phyloP scores from a whole-genome alignment of 2,888 invertebrate genomes.

The Tachystola acroxantha region DNA sequence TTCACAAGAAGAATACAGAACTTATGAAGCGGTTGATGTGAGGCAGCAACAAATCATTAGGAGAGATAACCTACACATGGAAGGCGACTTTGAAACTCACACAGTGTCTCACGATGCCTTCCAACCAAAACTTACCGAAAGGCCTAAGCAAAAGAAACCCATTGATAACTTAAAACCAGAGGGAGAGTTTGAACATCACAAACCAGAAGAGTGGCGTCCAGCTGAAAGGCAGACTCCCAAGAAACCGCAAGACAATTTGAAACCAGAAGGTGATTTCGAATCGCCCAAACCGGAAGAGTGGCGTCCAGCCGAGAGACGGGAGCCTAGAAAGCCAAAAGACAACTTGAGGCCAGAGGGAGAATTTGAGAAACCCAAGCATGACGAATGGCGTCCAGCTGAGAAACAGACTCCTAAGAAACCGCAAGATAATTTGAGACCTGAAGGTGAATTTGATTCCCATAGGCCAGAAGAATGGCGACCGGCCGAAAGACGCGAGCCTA shows the following conservation, averaged over 20 bases:
- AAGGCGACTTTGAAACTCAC: conserved; percentile 69
- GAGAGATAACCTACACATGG: conserved; percentile 72
- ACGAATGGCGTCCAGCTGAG: conserved; percentile 47
- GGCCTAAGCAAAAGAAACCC: conserved; percentile 74
- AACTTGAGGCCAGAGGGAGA: conserved; percentile 75
- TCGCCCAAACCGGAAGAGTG: conserved; percentile 57
- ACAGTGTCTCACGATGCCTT: conserved; percentile 55
- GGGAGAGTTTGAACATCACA: conserved; percentile 67
- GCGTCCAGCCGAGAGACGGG: conserved; percentile 51
- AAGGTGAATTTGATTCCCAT: conserved; percentile 74
- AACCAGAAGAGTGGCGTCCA: conserved; percentile 63
- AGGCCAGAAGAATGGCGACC: conserved; percentile 52
- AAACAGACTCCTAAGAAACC: conserved; percentile 51
- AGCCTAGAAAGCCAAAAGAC: conserved; percentile 56
- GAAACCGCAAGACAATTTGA: conserved; percentile 79
- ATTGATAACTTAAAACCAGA: conserved; percentile 78
- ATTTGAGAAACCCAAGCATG: conserved; percentile 54
- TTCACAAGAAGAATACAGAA: conserved; percentile 81
- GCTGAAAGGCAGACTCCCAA: conserved; percentile 71
- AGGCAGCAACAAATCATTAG: conserved; percentile 54
- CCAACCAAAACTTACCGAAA: conserved; percentile 53
- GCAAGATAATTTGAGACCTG: conserved; percentile 74
- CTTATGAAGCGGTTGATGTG: conserved; percentile 78
- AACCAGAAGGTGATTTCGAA: conserved; percentile 78
- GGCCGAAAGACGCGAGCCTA: conserved; percentile 39